A percentile compares a stretch with the other conserved stretches of the same genome.
phyloP scores from a whole-genome alignment of 37 sponge, comb jelly and placozoan genomes.

The Ephydatia muelleri region DNA sequence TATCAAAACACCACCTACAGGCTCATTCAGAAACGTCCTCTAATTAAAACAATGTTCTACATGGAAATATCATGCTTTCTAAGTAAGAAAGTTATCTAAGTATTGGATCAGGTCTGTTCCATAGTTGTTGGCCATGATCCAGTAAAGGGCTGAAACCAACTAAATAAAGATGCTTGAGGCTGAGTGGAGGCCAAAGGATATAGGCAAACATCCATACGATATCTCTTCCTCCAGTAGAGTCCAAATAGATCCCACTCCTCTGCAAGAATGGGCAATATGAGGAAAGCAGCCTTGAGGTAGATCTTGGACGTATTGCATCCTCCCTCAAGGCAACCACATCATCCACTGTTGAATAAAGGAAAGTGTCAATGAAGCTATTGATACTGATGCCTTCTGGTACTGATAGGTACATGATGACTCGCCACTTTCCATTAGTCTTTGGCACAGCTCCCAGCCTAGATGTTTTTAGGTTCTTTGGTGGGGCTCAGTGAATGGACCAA shows the following conservation, averaged over 20 bases:
- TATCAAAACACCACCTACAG: no score
- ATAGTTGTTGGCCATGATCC: constrained; percentile 1
- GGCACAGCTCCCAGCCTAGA: no score
- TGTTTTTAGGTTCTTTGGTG: not conserved
- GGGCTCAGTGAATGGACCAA: not conserved
- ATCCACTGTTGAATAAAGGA: constrained; percentile 9
- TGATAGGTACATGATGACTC: constrained; percentile 27
- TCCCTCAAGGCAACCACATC: not conserved
- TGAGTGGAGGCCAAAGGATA: no score
- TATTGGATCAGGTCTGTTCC: not conserved
- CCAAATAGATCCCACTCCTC: constrained; percentile 25
- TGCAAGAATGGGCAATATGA: constrained; percentile 15
- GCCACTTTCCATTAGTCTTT: not conserved
- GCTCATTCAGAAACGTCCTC: no score
- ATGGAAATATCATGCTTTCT: no score
- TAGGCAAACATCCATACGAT: constrained; percentile 14
- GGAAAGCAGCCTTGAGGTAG: constrained; percentile 32
- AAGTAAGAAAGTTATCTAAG: no score
- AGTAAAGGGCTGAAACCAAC: not conserved
- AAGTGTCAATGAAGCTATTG: constrained; percentile 6
- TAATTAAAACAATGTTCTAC: no score
- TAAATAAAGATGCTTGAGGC: not conserved
- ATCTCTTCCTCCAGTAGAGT: constrained; percentile 14
- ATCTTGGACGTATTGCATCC: not conserved
- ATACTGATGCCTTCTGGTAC: constrained; percentile 6